Conservation (phyloP, 53 echinoderm and acorn worm genomes). For the Temnopleurus reevesii region DNA sequence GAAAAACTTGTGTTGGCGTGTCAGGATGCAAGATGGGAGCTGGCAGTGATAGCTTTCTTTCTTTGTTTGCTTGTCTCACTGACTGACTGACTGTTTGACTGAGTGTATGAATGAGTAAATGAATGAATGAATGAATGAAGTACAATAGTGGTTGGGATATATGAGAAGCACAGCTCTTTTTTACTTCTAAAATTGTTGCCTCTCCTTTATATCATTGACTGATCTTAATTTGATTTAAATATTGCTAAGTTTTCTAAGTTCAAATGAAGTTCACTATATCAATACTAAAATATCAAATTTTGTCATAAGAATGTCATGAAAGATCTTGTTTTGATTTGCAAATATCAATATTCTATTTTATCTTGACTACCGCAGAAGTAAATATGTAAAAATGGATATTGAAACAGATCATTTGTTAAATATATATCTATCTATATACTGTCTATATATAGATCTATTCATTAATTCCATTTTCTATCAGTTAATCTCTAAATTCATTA, state of each 20-base stretch:
- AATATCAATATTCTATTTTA: too few relatives aligned
- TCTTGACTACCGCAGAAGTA: too few relatives aligned
- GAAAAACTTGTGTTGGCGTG: slow-evolving; percentile 42
- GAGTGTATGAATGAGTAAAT: background rate
- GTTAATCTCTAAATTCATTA: too few relatives aligned
- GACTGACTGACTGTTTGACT: background rate
- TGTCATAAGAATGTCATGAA: background rate
- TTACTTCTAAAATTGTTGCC: background rate
- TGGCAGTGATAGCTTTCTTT: slow-evolving; percentile 24
- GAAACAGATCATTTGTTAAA: too few relatives aligned
- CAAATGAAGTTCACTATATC: background rate
- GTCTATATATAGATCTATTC: too few relatives aligned
- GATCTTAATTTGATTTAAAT: background rate
- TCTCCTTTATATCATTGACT: background rate
- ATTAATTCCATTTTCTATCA: too few relatives aligned
- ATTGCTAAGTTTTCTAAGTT: background rate
- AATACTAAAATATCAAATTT: background rate
- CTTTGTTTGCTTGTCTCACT: slow-evolving; percentile 33
- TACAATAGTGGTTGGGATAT: background rate
- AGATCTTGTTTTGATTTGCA: background rate
- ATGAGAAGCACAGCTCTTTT: background rate
- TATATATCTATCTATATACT: too few relatives aligned
- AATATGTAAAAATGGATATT: too few relatives aligned
- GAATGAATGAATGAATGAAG: too few relatives aligned
- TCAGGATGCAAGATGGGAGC: background rate